Conservation (phyloP, 2,797 vertebrate species). For the Gymnopithys bicolor region DNA sequence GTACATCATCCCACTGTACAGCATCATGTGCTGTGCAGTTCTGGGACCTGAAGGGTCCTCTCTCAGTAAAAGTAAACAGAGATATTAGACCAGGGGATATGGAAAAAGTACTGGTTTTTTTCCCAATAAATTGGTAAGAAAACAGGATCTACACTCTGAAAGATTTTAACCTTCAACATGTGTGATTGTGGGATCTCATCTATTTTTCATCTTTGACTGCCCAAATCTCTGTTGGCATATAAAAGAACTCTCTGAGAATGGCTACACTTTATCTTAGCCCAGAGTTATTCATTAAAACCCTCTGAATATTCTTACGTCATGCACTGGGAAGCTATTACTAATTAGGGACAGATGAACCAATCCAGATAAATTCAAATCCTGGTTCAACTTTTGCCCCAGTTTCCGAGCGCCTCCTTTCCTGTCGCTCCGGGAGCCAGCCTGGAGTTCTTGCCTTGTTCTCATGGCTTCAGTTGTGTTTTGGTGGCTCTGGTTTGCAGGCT, state of each 20-base stretch:
- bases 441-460: background rate
- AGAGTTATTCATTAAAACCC: slow-evolving; percentile 4
- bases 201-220: slow-evolving; percentile 34
- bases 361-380: slow-evolving; percentile 37
- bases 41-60: background rate
- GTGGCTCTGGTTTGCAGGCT: background rate
- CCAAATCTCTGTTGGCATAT: background rate
- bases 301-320: slow-evolving; percentile 25
- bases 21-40: background rate
- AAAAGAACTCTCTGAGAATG: background rate
- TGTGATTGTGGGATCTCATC: slow-evolving; percentile 5
- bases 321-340: slow-evolving; percentile 47
- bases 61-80: background rate
- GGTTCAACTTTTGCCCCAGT: slow-evolving; percentile 60
- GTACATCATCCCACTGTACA: background rate
- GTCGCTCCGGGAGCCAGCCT: background rate
- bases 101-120: background rate
- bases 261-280: background rate
- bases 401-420: background rate
- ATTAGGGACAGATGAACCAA: slow-evolving; percentile 55
- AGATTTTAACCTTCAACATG: background rate
- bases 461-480: background rate
- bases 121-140: background rate
- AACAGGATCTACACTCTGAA: background rate
- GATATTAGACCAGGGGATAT: background rate